Conservation (phyloP, 2,888 invertebrate species). For the Cenopis cana region DNA sequence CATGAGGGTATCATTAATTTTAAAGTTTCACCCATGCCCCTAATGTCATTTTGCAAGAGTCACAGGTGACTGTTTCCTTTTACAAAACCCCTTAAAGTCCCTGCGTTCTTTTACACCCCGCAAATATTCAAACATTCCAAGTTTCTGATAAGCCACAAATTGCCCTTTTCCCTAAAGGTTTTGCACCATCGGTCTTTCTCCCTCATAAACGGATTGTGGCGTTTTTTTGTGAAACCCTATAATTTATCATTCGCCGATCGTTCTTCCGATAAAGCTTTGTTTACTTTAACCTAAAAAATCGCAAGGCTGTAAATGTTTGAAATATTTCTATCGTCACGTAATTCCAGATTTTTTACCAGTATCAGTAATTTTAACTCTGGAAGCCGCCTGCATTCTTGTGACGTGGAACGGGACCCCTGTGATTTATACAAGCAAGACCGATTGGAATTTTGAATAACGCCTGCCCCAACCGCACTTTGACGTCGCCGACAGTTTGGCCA, state of each 20-base stretch:
- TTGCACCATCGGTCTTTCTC: slow-evolving; percentile 40
- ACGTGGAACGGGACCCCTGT: slow-evolving; percentile 44
- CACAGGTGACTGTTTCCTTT: slow-evolving; percentile 25
- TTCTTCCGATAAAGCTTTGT: slow-evolving; percentile 16
- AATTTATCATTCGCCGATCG: slow-evolving; percentile 34
- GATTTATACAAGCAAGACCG: slow-evolving; percentile 52
- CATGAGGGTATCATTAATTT: background rate
- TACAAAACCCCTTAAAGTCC: slow-evolving; percentile 9
- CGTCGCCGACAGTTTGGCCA: slow-evolving; percentile 39
- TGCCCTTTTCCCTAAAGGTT: slow-evolving; percentile 28
- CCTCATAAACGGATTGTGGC: slow-evolving; percentile 32
- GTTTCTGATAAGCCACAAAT: slow-evolving; percentile 29
- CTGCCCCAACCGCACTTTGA: slow-evolving; percentile 49
- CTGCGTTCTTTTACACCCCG: slow-evolving; percentile 14
- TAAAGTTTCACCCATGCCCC: background rate
- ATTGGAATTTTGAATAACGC: slow-evolving; percentile 53
- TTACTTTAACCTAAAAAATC: slow-evolving; percentile 3
- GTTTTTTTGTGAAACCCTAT: slow-evolving; percentile 32
- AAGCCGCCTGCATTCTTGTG: slow-evolving; percentile 35
- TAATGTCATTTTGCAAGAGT: slow-evolving; percentile 19
- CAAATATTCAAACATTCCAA: slow-evolving; percentile 11
- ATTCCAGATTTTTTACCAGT: slow-evolving; percentile 18
- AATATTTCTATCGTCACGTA: slow-evolving; percentile 9
- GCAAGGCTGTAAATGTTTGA: background rate
- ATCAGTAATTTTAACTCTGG: slow-evolving; percentile 4